These are phyloP conservation scores for Meles meles DNA, from an alignment of 2,113 vertebrate species.

Conservation along the genomic window DNA sequence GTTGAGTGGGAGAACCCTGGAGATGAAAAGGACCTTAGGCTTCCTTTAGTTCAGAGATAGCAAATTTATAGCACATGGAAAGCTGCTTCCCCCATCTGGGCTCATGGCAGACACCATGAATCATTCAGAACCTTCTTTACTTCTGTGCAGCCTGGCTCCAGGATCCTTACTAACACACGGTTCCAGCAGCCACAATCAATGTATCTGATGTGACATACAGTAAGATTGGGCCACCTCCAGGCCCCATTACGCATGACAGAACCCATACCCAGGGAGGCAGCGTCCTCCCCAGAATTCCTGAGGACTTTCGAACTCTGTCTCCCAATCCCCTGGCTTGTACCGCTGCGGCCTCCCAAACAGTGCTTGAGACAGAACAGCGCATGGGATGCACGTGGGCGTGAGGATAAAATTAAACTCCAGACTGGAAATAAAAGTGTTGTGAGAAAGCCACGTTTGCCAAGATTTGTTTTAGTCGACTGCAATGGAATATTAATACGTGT, in stretches of 20 bases:
- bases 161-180: background rate
- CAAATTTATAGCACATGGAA: background rate
- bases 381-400: background rate
- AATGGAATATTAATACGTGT: background rate
- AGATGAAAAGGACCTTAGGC: background rate
- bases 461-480: background rate
- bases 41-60: background rate
- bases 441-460: background rate
- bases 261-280: background rate
- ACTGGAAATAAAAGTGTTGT: background rate
- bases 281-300: background rate
- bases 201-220: background rate
- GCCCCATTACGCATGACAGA: background rate
- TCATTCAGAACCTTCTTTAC: background rate
- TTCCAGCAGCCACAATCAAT: background rate
- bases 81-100: background rate
- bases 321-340: background rate
- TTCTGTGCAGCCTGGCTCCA: background rate
- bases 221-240: background rate
- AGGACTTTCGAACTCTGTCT: background rate
- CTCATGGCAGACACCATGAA: accelerated
- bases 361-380: background rate
- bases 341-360: background rate
- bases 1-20: background rate
- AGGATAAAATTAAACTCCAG: background rate